Evolutionary conservation across 2,113 vertebrate genomes (phyloP).

Genomic region (Corythornis cristatus): DNA sequence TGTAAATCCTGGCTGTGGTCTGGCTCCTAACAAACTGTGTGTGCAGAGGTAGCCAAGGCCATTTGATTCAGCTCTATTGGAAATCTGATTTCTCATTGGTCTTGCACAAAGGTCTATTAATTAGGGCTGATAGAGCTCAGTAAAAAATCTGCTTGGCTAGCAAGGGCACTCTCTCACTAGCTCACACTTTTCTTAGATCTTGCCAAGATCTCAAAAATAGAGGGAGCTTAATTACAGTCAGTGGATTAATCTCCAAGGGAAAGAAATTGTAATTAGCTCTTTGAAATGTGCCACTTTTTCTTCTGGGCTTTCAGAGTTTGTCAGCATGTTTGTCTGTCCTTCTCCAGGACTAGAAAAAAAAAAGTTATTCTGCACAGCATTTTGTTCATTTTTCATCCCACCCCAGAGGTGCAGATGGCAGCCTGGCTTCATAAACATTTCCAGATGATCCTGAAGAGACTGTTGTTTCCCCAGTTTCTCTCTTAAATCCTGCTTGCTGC

Average conservation of each 20-base stretch:
- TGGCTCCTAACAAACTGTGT: constrained; percentile 49
- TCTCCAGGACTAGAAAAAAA: constrained; percentile 72
- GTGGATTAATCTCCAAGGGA: constrained; percentile 80
- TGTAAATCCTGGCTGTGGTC: constrained; percentile 25
- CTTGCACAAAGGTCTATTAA: constrained; percentile 82
- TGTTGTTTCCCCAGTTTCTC: constrained; percentile 42
- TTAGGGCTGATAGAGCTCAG: constrained; percentile 79
- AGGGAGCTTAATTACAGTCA: constrained; percentile 81
- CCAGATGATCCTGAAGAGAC: constrained; percentile 57
- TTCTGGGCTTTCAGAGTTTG: constrained; percentile 74
- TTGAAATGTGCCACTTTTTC: constrained; percentile 78
- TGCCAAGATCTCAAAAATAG: constrained; percentile 82
- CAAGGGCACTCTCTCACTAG: constrained; percentile 60
- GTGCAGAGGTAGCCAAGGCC: constrained; percentile 70
- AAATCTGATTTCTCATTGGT: constrained; percentile 77
- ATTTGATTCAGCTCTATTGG: constrained; percentile 76
- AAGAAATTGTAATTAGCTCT: constrained; percentile 81
- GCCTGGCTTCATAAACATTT: constrained; percentile 70
- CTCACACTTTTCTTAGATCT: constrained; percentile 77
- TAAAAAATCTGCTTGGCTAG: constrained; percentile 81
- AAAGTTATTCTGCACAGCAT: constrained; percentile 69
- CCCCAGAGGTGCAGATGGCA: constrained; percentile 67
- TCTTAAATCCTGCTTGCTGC: neutral
- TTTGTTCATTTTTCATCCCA: constrained; percentile 67
- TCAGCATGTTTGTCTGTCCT: constrained; percentile 75